Evolutionary conservation across 2,113 vertebrate species (phyloP).

Genomic region (Manacus vitellinus): DNA sequence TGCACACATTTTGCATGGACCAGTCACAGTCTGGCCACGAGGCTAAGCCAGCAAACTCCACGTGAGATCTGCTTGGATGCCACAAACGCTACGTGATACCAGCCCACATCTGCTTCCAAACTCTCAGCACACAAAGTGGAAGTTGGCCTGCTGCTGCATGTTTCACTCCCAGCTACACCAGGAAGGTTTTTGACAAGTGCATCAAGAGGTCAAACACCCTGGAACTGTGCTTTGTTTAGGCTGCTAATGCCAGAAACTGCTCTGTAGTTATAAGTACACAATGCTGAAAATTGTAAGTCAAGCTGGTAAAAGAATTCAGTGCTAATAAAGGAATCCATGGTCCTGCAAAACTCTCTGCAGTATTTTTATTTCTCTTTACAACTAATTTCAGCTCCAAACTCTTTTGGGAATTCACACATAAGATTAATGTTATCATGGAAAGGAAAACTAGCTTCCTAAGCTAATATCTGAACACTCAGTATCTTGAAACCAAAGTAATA

Average conservation of each 20-base stretch:
- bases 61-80: background rate
- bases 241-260: background rate
- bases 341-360: background rate
- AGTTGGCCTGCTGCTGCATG: background rate
- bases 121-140: background rate
- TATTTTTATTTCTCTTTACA: background rate
- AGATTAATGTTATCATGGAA: background rate
- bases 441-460: background rate
- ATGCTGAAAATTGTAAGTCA: background rate
- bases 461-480: background rate
- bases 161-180: background rate
- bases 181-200: background rate
- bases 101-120: background rate
- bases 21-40: background rate
- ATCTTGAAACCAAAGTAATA: background rate
- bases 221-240: background rate
- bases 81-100: background rate
- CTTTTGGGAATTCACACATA: background rate
- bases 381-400: background rate
- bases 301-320: background rate
- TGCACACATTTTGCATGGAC: background rate
- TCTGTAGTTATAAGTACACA: background rate
- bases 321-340: background rate
- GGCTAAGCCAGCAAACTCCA: background rate
- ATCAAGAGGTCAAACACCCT: background rate